A percentile compares a stretch with the other conserved stretches of the same genome.
Evolutionary conservation across 1,140 invertebrate genomes (phyloP).

Genomic region (Saccostrea echinata): DNA sequence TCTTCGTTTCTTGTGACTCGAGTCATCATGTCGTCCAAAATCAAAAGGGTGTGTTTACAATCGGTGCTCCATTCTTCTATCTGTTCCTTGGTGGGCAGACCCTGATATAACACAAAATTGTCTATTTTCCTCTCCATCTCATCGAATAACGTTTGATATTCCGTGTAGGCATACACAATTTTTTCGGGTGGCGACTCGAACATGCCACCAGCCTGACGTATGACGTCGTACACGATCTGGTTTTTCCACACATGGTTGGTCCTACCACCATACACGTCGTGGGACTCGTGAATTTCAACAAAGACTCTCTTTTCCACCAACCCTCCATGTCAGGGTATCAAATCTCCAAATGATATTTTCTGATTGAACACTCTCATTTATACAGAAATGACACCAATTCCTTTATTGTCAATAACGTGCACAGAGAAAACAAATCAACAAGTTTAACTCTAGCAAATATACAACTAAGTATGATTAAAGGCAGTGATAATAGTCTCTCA

Average conservation of each 20-base stretch:
- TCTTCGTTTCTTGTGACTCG: constrained; percentile 41
- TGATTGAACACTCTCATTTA: not conserved
- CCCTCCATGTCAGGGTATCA: not conserved
- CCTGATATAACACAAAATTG: constrained; percentile 39
- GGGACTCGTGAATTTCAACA: constrained; percentile 29
- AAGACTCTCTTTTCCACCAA: constrained; percentile 14
- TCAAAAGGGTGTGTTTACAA: constrained; percentile 41
- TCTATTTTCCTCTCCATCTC: constrained; percentile 42
- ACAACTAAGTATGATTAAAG: not conserved
- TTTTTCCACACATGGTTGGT: constrained; percentile 30
- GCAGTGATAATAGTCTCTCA: not conserved
- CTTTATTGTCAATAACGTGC: not conserved
- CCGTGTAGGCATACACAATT: constrained; percentile 27
- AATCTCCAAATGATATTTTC: not conserved
- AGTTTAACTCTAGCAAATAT: not conserved
- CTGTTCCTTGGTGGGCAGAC: constrained; percentile 30
- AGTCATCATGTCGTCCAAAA: constrained; percentile 54
- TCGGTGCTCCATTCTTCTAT: constrained; percentile 38
- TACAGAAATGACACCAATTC: not conserved
- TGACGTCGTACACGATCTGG: not conserved
- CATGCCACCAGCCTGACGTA: constrained; percentile 23
- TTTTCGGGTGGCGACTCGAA: constrained; percentile 16
- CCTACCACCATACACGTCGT: constrained; percentile 14
- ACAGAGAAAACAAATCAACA: not conserved
- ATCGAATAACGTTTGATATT: constrained; percentile 39